Percentiles rank a stretch among this genome's conserved stretches.
Conservation (phyloP, 1,140 invertebrate genomes). For the Lerema accius region DNA sequence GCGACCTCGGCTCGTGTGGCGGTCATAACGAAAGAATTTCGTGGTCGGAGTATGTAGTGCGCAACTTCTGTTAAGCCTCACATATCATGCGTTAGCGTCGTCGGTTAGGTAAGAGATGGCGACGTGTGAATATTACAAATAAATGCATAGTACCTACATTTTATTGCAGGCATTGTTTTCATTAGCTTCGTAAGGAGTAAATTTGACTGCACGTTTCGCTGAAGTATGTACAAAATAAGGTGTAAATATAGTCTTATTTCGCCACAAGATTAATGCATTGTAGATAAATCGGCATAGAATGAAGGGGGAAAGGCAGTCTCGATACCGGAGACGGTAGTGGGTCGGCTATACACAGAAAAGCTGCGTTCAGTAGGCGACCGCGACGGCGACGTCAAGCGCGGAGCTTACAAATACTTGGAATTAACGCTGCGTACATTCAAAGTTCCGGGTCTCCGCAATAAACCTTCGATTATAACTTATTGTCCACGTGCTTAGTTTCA, state of each 20-base stretch:
- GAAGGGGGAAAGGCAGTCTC: conserved; percentile 53
- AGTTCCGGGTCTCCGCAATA: background rate
- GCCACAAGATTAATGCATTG: conserved; percentile 14
- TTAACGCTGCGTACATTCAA: background rate
- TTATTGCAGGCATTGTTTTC: background rate
- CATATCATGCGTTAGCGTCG: conserved; percentile 30
- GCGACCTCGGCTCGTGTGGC: conserved; percentile 67
- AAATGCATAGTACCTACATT: background rate
- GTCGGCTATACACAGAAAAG: conserved; percentile 46
- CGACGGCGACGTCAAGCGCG: conserved; percentile 24
- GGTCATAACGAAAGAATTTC: conserved; percentile 72
- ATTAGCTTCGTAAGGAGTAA: background rate
- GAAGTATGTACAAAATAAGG: background rate
- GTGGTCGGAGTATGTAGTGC: conserved; percentile 67
- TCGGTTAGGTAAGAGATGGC: conserved; percentile 10
- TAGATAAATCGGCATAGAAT: conserved; percentile 43
- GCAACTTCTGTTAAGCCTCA: conserved; percentile 51
- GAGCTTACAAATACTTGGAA: conserved; percentile 27
- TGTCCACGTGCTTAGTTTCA: background rate
- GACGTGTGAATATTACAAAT: conserved; percentile 16
- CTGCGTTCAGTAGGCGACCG: conserved; percentile 25
- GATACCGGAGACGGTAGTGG: conserved; percentile 37
- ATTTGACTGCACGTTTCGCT: background rate
- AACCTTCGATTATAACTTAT: conserved; percentile 6
- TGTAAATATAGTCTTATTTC: conserved; percentile 8